These are phyloP conservation scores for Macrosteles quadrilineatus DNA, from an alignment of 1,140 invertebrate genomes.

Conservation along the genomic window DNA sequence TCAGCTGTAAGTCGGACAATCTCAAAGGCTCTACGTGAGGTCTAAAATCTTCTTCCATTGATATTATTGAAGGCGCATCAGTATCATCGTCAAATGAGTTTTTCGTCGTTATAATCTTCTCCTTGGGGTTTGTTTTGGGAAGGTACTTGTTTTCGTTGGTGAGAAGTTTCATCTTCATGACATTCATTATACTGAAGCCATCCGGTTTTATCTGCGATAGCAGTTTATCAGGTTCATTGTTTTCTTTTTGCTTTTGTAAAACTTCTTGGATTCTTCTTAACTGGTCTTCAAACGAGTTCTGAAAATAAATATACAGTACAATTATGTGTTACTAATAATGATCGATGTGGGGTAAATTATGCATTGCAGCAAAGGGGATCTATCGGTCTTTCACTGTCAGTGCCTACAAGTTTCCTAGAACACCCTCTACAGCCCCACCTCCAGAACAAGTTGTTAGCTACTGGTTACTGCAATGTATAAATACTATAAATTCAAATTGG, in stretches of 20 bases:
- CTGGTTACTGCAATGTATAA: too few relatives aligned
- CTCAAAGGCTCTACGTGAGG: not conserved
- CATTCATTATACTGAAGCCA: not conserved
- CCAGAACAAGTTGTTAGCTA: too few relatives aligned
- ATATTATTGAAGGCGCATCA: conserved; percentile 11
- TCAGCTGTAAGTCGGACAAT: conserved; percentile 1
- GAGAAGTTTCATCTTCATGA: not conserved
- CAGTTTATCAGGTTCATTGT: not conserved
- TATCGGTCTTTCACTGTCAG: too few relatives aligned
- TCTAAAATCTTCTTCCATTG: conserved; percentile 13
- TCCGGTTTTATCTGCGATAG: not conserved
- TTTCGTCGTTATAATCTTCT: not conserved
- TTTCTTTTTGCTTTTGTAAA: not conserved
- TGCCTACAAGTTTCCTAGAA: too few relatives aligned
- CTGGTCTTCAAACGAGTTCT: not conserved
- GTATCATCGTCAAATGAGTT: not conserved
- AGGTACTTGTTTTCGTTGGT: not conserved
- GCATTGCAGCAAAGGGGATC: too few relatives aligned
- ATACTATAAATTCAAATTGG: too few relatives aligned
- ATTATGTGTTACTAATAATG: too few relatives aligned
- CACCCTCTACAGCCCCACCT: too few relatives aligned
- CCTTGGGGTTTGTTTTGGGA: not conserved
- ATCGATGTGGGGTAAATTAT: too few relatives aligned
- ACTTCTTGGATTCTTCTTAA: not conserved
- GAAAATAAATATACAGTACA: too few relatives aligned